A percentile compares a stretch with the other conserved stretches of the same genome.
Evolutionary conservation across 1,140 invertebrate species (phyloP).

Genomic region (Lepidurus arcticus): DNA sequence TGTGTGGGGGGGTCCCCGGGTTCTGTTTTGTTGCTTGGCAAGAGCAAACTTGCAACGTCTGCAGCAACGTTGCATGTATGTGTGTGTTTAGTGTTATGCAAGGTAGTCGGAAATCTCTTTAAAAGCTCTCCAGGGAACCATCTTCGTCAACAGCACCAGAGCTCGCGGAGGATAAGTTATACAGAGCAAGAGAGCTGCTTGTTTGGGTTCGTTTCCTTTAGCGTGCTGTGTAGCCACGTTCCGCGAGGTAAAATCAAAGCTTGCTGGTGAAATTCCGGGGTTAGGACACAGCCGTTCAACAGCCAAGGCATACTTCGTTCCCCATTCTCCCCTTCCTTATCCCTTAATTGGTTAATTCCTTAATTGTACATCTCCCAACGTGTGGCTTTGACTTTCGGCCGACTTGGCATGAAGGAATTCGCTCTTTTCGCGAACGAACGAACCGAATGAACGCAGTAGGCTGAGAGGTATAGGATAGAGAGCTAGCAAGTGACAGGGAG

Average conservation of each 20-base stretch:
- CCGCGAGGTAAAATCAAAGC: neutral
- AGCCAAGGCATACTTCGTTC: neutral
- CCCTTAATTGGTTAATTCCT: neutral
- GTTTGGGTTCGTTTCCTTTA: neutral
- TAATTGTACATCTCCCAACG: neutral
- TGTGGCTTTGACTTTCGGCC: neutral
- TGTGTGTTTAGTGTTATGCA: slow-evolving; percentile 15
- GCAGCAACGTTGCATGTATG: neutral
- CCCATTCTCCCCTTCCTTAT: neutral
- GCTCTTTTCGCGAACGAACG: too few species aligned
- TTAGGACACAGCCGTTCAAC: neutral
- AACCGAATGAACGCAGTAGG: neutral
- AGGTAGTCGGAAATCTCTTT: slow-evolving; percentile 17
- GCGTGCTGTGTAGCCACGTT: neutral
- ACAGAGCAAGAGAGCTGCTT: neutral
- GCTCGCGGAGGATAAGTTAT: neutral
- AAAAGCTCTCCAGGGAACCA: slow-evolving; percentile 11
- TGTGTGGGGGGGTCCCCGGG: neutral
- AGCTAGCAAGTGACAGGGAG: neutral
- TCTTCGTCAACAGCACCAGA: slow-evolving; percentile 12
- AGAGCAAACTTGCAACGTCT: slow-evolving; percentile 7
- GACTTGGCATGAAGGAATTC: too few species aligned
- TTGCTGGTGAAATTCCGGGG: neutral
- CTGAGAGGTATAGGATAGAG: neutral
- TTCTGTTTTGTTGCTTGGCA: neutral